Percentiles rank a stretch among this genome's conserved stretches.
Evolutionary conservation across 1,140 invertebrate genomes (phyloP).

Genomic region (Pseudoatta argentina): DNA sequence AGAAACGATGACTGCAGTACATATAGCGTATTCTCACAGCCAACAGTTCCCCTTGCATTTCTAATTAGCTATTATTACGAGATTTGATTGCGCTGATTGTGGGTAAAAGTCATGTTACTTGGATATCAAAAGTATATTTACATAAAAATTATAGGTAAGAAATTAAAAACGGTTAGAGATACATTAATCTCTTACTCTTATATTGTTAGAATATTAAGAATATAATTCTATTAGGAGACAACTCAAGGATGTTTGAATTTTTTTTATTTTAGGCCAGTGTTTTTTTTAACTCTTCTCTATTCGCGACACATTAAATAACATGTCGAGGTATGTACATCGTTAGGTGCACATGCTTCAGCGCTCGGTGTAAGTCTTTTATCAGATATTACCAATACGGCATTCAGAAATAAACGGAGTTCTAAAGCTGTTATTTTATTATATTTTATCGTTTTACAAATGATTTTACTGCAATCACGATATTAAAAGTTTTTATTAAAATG

Average conservation of each 20-base stretch:
- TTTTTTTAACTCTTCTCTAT: too few species aligned
- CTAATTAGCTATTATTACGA: constrained; percentile 12
- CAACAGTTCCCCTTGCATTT: background rate
- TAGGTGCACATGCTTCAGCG: too few species aligned
- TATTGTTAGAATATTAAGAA: too few species aligned
- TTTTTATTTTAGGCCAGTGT: background rate
- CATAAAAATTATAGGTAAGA: background rate
- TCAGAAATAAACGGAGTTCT: too few species aligned
- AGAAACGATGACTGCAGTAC: background rate
- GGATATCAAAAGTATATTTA: background rate
- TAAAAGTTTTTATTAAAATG: too few species aligned
- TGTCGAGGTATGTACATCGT: too few species aligned
- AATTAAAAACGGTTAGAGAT: background rate
- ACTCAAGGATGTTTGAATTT: background rate
- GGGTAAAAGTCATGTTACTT: background rate
- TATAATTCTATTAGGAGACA: background rate
- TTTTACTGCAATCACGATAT: too few species aligned
- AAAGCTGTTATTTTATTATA: too few species aligned
- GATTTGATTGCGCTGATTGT: background rate
- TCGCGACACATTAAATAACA: too few species aligned
- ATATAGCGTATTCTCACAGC: background rate
- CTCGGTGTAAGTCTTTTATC: too few species aligned
- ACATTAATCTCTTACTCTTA: background rate
- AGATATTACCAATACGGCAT: too few species aligned
- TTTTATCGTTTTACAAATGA: too few species aligned